Base-by-base conservation (phyloP, 2,888 invertebrate species). In the Drosophila planitibia region DNA sequence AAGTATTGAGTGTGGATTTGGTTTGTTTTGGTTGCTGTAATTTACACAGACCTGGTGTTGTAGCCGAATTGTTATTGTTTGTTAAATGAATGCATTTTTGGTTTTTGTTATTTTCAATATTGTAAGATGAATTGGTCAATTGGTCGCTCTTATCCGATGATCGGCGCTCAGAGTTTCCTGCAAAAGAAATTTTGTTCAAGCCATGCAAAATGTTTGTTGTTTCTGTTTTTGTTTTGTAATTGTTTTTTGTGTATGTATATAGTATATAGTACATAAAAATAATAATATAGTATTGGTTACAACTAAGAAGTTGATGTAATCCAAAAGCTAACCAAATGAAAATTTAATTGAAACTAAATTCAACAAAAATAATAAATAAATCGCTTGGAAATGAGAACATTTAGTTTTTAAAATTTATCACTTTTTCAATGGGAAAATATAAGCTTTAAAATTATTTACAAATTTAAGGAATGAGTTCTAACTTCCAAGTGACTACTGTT, bases 61-160 rank as follows among this genome's bases (percentile, higher is more conserved):
- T 93, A 86, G 93, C 93, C 91, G 92, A 92, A 92, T 93, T 93
- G 90, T 92, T 93, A 93, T 93, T 93, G 92, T 93, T 93, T 92
- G 92, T 92, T 92, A 93, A 93, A 92, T 92, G 92, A 92, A 92
- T 93, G 93, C 91, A 87, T 93, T 93, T 93, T 91, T 90, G 90
- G 88, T 85, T 80, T 91, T 93, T 93, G 91, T 92, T 92, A 91
- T 92, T 91, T 83, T 92, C 92, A 92, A 90, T 90, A 92, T 92
- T 92, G 91, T 91, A 92, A 81, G 92, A 93, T 91, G 92, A 92
- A 92, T 91, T 91, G 91, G 92, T 92, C 90, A 92, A 91, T 91
- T 91, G 92, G 91, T 93, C 93, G 91, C 93, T 93, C 92, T 93
- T 93, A 90, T 93, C 93, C 91, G 93, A 93, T 89, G 93, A 92